phyloP scores from a whole-genome alignment of 2,113 vertebrate species.

The Trematocara nigrifrons region DNA sequence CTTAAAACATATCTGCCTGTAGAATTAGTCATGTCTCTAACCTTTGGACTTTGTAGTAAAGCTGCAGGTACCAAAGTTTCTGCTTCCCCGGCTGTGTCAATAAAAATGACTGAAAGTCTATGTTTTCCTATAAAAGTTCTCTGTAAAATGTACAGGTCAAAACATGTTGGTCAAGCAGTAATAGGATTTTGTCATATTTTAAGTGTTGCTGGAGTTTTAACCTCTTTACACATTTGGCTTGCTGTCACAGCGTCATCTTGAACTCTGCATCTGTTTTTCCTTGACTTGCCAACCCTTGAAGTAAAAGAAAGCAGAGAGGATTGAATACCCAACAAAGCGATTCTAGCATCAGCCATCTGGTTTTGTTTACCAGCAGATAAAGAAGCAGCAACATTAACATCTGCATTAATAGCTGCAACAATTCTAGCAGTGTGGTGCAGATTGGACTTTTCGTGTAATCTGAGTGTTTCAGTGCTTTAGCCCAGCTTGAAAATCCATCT shows the following conservation, averaged over 20 bases:
- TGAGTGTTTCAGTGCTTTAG: not conserved
- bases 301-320: not conserved
- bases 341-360: not conserved
- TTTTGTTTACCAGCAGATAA: not conserved
- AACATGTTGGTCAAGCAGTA: not conserved
- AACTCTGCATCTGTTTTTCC: not conserved
- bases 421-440: not conserved
- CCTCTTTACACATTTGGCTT: not conserved
- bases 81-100: not conserved
- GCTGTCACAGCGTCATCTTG: not conserved
- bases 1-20: not conserved
- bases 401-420: not conserved
- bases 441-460: not conserved
- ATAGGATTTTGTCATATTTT: not conserved
- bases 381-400: not conserved
- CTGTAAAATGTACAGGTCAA: not conserved
- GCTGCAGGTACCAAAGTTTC: not conserved
- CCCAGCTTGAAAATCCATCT: not conserved
- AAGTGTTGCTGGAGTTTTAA: not conserved
- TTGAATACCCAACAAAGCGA: not conserved
- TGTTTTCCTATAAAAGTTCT: not conserved
- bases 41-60: not conserved
- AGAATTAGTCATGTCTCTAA: not conserved
- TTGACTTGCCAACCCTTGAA: not conserved
- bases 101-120: not conserved